phyloP scores from a whole-genome alignment of 2,888 invertebrate genomes.

The Aelia acuminata region DNA sequence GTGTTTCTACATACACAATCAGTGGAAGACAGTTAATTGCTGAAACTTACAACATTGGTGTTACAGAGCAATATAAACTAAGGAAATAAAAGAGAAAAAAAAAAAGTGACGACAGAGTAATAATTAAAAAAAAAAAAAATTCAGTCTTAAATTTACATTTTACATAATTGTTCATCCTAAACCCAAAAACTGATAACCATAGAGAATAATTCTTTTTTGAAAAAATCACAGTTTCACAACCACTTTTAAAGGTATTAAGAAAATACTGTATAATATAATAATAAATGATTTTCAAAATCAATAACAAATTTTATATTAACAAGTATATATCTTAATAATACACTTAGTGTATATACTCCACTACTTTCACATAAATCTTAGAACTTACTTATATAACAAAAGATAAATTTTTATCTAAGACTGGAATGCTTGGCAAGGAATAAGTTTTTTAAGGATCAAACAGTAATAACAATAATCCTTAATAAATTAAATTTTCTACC shows the following conservation, averaged over 20 bases:
- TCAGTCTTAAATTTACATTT: slow-evolving; percentile 54
- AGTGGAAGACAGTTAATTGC: slow-evolving; percentile 56
- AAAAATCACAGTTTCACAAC: slow-evolving; percentile 56
- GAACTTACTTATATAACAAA: neutral
- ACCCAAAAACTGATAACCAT: slow-evolving; percentile 3
- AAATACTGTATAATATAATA: slow-evolving; percentile 17
- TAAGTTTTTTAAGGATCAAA: slow-evolving; percentile 9
- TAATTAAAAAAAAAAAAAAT: slow-evolving; percentile 6
- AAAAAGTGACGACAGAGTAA: neutral
- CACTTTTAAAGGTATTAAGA: slow-evolving; percentile 50
- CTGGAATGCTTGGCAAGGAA: slow-evolving; percentile 50
- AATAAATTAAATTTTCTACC: slow-evolving; percentile 14
- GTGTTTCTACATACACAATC: slow-evolving; percentile 2
- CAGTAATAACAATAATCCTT: slow-evolving; percentile 1
- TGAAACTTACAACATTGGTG: slow-evolving; percentile 31
- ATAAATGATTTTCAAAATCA: slow-evolving; percentile 11
- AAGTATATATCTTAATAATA: slow-evolving; percentile 29
- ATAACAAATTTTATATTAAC: slow-evolving; percentile 17
- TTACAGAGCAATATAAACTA: slow-evolving; percentile 18
- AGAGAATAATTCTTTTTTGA: neutral
- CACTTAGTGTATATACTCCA: neutral
- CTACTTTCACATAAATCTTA: slow-evolving; percentile 38
- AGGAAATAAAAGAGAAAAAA: neutral
- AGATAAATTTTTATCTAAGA: slow-evolving; percentile 7
- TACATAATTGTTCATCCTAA: slow-evolving; percentile 4